Base-by-base conservation (phyloP, 2,888 invertebrate genomes). In the Oscheius sp. region DNA sequence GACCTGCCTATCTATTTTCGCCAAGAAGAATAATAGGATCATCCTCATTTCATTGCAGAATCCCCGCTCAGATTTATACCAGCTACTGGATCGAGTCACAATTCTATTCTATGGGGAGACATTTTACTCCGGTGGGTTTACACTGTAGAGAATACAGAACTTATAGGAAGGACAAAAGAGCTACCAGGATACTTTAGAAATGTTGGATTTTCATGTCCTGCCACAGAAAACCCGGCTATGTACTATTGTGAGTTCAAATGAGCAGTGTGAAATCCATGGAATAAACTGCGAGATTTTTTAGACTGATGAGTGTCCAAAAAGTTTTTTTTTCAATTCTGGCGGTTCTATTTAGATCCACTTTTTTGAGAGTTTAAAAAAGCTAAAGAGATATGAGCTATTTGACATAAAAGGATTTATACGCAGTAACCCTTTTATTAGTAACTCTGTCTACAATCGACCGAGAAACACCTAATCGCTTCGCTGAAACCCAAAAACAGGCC, bases 151-250 rank as follows among this genome's bases (percentile, higher is more conserved):
- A 17, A 41, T 41, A 14, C 12, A 14, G 4, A 14, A 14, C 3
- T 41, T 41, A 92, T 92, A 0, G 95, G 95, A 0, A 92, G 93
- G 9, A 95, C 95, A 0, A 90, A 94, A 62, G 92, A 94, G 80
- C 92, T 97, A 90, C 89, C 96, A 70, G 93, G 94, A 85, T 96
- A 97, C 87, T 97, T 96, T 87, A 92, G 93, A 66, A 92, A 92
- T 74, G 94, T 96, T 77, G 96, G 96, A 1, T 95, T 95, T 86
- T 95, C 95, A 0, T 97, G 96, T 87, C 96, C 96, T 0, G 93
- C 94, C 86, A 89, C 95, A 56, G 96, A 96, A 86, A 97, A 97
- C 87, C 96, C 96, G 0, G 89, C 96, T n/a, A 95, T 95, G 92
- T 96, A 95, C 87, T 97, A 95, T 86, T 89, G 94, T 94, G 88